Percentiles rank a stretch among this genome's conserved stretches.
These are phyloP conservation scores for Galerucella calmariensis DNA, from an alignment of 2,888 invertebrate genomes.

Conservation along the genomic window DNA sequence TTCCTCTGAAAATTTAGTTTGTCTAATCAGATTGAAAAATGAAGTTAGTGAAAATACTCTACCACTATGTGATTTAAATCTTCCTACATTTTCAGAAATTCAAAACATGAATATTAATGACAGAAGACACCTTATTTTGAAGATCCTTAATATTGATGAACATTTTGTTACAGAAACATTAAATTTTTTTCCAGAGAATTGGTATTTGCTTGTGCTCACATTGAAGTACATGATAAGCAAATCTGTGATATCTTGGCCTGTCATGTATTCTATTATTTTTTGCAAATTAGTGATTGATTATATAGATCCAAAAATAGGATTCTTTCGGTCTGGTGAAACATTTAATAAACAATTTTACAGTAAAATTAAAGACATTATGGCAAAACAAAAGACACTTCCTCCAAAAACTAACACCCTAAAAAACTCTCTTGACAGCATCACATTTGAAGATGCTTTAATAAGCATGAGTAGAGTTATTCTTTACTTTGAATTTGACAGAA, in stretches of 20 bases:
- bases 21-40: constrained; percentile 54
- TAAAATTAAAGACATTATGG: not conserved
- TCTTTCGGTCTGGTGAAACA: constrained; percentile 60
- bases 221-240: constrained; percentile 70
- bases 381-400: not conserved
- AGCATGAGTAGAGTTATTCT: constrained; percentile 70
- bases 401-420: not conserved
- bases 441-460: constrained; percentile 70
- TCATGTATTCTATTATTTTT: constrained; percentile 71
- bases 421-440: constrained; percentile 66
- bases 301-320: constrained; percentile 70
- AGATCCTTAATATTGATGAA: constrained; percentile 36
- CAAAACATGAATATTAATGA: constrained; percentile 52
- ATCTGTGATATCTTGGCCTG: constrained; percentile 58
- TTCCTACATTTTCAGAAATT: constrained; percentile 61
- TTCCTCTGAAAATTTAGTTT: constrained; percentile 51
- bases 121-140: constrained; percentile 56
- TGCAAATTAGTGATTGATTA: constrained; percentile 70
- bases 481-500: constrained; percentile 71
- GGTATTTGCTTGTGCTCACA: constrained; percentile 71
- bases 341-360: constrained; percentile 36
- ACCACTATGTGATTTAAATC: constrained; percentile 41
- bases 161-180: constrained; percentile 50
- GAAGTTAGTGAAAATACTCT: constrained; percentile 44
- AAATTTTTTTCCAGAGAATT: constrained; percentile 68